Evolutionary conservation across 2,888 invertebrate genomes (phyloP), one percentile per base, ranked within the genome.

Genomic region (Clusia tigrina): DNA sequence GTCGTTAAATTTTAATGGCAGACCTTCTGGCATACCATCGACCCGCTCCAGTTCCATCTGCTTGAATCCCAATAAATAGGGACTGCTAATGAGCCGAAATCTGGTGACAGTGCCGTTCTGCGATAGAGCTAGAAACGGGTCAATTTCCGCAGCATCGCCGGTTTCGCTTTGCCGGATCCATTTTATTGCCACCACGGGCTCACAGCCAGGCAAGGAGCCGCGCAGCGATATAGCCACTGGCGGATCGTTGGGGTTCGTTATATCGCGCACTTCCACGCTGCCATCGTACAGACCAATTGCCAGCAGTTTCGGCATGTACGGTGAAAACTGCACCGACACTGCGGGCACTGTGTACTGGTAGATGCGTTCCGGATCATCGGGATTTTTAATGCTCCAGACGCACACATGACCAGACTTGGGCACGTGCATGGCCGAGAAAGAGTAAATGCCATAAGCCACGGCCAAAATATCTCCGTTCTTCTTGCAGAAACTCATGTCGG

Each of bases 341-440:
- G 93, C 87, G 0, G 91, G 88, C 25, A 86, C 84, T 0, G 86
- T 78, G 73, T 91, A 92, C 6, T 81, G 74, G 70, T 90, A 92
- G 2, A 85, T 74, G 61, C 91, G 86, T 79, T 93, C 93, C 0
- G 93, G 93, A 74, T 90, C 88, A 15, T 87, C 87, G 0, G 93
- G 92, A 81, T 93, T 94, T 81, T 94, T 91, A 1, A 90, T 89
- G 74, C 89, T 91, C 94, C 94, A 95, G 53, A 93, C 79, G 70
- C 90, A 87, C 0, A 94, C 86, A 20, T 90, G 75, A 0, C 94
- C 94, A 1, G 83, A 81, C 15, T 80, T 79, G 5, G 83, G 83
- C 18, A 89, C 89, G n/a, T 69, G 74, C 24, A 74, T 74, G 0
- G 80, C 71, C 1, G 86, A 86, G 74, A 88, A 89, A 24, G 86